Conservation (phyloP, 2,113 vertebrate genomes). For the Typhlomys cinereus region DNA sequence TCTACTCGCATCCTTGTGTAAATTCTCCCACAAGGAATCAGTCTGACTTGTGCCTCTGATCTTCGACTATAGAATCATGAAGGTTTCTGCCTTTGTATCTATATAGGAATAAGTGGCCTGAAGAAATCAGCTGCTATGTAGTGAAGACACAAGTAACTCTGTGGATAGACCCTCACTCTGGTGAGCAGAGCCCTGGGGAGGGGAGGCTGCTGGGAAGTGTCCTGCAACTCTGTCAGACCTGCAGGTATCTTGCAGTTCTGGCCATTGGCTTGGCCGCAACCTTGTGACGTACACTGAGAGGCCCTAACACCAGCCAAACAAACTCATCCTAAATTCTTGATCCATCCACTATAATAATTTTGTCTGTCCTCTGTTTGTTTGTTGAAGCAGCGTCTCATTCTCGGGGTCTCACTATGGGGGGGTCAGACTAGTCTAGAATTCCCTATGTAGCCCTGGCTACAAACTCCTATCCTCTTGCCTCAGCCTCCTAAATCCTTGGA, state of each 20-base stretch:
- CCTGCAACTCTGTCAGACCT: background rate
- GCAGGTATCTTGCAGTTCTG: background rate
- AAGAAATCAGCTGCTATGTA: background rate
- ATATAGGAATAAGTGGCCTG: no score
- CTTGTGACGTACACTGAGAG: background rate
- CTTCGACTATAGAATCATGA: background rate
- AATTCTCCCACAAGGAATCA: background rate
- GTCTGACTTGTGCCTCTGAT: background rate
- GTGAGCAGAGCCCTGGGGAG: background rate
- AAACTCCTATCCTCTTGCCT: background rate
- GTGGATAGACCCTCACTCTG: background rate
- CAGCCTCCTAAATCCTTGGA: background rate
- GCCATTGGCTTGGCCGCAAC: background rate
- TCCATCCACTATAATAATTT: background rate
- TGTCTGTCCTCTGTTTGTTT: background rate
- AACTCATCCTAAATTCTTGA: background rate
- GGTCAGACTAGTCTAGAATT: background rate
- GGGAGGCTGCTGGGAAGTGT: background rate
- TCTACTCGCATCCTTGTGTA: background rate
- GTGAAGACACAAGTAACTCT: background rate
- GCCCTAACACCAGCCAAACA: background rate
- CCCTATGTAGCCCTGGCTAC: background rate
- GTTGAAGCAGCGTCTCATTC: background rate
- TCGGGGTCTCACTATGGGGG: no score
- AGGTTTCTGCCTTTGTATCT: background rate